phyloP scores from a whole-genome alignment of 1,140 invertebrate genomes.

The Pissodes strobi region DNA sequence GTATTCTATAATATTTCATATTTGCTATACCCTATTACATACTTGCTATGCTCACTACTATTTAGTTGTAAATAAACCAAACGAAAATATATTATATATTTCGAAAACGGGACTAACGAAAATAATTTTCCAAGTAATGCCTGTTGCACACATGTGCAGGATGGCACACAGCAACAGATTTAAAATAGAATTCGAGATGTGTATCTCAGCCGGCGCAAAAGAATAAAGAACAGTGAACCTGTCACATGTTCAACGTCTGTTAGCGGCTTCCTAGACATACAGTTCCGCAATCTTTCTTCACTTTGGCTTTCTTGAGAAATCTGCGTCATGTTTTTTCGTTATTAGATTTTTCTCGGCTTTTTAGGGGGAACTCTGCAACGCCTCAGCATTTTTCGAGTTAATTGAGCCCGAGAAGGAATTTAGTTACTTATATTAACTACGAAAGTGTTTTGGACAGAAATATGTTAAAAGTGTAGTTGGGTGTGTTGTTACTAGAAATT shows the following conservation, averaged over 20 bases:
- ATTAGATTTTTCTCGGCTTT: not conserved
- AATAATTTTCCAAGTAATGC: slow-evolving; percentile 23
- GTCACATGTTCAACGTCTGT: slow-evolving; percentile 27
- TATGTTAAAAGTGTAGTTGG: too few species aligned
- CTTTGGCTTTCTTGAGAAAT: slow-evolving; percentile 18
- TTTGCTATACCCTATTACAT: too few species aligned
- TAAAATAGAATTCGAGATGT: slow-evolving; percentile 24
- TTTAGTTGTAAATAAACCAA: too few species aligned
- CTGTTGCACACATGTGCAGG: slow-evolving; percentile 2
- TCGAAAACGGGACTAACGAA: slow-evolving; percentile 4
- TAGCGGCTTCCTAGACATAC: slow-evolving; percentile 13
- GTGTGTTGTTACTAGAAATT: too few species aligned
- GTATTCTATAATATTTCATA: too few species aligned
- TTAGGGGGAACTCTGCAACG: not conserved
- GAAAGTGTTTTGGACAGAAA: too few species aligned
- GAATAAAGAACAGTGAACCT: slow-evolving; percentile 28
- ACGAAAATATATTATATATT: too few species aligned
- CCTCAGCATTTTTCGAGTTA: not conserved
- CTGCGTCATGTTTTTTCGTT: slow-evolving; percentile 5
- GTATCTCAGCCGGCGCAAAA: slow-evolving; percentile 6
- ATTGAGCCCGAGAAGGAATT: not conserved
- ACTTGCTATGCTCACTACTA: too few species aligned
- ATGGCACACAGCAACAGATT: slow-evolving; percentile 22
- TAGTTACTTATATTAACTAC: too few species aligned
- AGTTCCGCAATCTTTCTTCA: slow-evolving; percentile 30